Evolutionary conservation across 1,140 invertebrate genomes (phyloP), one percentile per base, ranked within the genome.

Genomic region (Acromyrmex charruanus): DNA sequence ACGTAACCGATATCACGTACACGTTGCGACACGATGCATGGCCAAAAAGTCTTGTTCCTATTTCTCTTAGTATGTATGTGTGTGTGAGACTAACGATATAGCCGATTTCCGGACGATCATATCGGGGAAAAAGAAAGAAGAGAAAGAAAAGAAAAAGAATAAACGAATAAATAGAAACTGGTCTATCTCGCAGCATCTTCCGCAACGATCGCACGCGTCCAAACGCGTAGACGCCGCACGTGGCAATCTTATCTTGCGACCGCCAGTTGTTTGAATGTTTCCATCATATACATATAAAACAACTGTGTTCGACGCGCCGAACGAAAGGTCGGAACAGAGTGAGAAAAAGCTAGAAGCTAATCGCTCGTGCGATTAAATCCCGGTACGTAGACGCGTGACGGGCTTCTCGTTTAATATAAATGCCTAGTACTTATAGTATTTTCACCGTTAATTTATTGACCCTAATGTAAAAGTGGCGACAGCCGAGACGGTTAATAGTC

Each of bases 341-440:
- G 88, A 85, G 71, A 89, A 65, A 51, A 71, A 59, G 69, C 66
- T 61, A 53, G 49, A 79, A 61, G 81, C 44, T 53, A 74, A 65
- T 80, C 87, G 65, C 53, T 59, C 71, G 86, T 61, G 88, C 86
- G 89, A 89, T 84, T 82, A 55, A 75, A 39, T 51, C 59, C 59
- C 85, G 75, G 25, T 59, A 35, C 80, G 44, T 75, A 74, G 71
- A 89, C 84, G 87, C 85, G 71, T 72, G 49, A 85, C 79, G 63
- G 89, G 39, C 66, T 69, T 85, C 84, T 87, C 71, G 79, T 88
- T 90, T 80, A 80, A 82, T 77, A 66, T 87, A 82, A 85, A 91
- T 88, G 89, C 92, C 82, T 93, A 91, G 93, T 94, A 94, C 93
- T 94, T 93, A 93, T 93, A 94, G 92, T 93, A 94, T 94, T 93